Evolutionary conservation across 2,888 invertebrate species (phyloP).

Genomic region (Pocota personata): DNA sequence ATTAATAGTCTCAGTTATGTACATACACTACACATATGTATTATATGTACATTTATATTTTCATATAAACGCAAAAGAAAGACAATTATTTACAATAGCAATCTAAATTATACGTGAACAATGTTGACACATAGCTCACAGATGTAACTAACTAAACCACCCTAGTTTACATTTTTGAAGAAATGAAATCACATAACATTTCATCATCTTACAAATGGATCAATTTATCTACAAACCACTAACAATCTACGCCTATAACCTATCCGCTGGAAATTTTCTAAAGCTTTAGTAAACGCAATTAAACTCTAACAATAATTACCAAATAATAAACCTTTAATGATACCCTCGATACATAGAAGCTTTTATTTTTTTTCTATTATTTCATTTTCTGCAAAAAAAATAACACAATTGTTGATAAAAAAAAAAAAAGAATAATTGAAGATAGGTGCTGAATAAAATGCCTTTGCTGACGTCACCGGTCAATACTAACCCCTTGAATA

Average conservation of each 20-base stretch:
- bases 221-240: not conserved
- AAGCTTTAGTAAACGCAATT: conserved; percentile 9
- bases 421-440: not conserved
- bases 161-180: too few relatives aligned
- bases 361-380: not conserved
- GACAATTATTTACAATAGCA: too few relatives aligned
- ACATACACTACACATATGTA: not conserved
- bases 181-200: not conserved
- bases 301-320: conserved; percentile 5
- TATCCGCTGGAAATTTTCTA: not conserved
- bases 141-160: too few relatives aligned
- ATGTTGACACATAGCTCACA: too few relatives aligned
- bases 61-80: too few relatives aligned
- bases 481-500: not conserved
- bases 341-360: not conserved
- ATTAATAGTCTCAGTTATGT: not conserved
- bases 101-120: too few relatives aligned
- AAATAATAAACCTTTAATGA: conserved; percentile 28
- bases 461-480: conserved; percentile 11
- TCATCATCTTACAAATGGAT: not conserved
- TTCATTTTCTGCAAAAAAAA: not conserved
- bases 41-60: not conserved
- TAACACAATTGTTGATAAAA: not conserved
- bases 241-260: not conserved
- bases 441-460: not conserved